Conservation (phyloP, 2,113 vertebrate genomes). For the Podarcis cretensis region DNA sequence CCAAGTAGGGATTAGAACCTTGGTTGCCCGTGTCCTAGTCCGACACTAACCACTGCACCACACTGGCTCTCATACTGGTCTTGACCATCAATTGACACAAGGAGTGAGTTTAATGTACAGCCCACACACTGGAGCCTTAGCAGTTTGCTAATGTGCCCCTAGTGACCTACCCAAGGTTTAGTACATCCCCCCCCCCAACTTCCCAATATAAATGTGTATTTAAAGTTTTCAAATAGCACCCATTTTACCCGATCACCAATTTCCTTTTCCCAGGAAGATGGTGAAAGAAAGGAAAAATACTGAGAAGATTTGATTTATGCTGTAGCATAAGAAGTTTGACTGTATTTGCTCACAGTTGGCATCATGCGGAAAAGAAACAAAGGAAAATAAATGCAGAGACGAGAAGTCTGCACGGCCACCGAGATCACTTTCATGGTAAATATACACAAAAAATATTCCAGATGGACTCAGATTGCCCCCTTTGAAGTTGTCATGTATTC, state of each 20-base stretch:
- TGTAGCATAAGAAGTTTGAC: not conserved
- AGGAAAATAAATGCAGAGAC: slow-evolving; percentile 3
- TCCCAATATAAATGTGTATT: not conserved
- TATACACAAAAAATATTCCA: slow-evolving; percentile 1
- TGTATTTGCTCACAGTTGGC: slow-evolving; percentile 11
- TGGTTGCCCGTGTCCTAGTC: no score
- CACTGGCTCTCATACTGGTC: no score
- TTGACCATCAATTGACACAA: not conserved
- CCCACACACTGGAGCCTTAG: not conserved
- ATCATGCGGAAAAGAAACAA: not conserved
- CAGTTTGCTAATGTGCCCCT: not conserved
- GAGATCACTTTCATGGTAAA: slow-evolving; percentile 26
- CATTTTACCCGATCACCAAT: not conserved
- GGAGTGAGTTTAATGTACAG: not conserved
- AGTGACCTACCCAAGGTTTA: not conserved
- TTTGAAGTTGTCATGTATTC: slow-evolving; percentile 49
- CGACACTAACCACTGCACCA: no score
- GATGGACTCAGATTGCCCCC: not conserved
- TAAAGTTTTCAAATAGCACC: not conserved
- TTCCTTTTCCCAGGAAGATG: slow-evolving; percentile 22
- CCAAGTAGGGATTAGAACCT: no score
- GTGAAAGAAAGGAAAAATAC: not conserved
- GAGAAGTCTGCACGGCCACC: not conserved
- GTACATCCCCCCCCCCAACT: not conserved
- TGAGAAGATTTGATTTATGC: not conserved